Base-by-base conservation (phyloP, 2,797 vertebrate species). In the Heterohyrax brucei region DNA sequence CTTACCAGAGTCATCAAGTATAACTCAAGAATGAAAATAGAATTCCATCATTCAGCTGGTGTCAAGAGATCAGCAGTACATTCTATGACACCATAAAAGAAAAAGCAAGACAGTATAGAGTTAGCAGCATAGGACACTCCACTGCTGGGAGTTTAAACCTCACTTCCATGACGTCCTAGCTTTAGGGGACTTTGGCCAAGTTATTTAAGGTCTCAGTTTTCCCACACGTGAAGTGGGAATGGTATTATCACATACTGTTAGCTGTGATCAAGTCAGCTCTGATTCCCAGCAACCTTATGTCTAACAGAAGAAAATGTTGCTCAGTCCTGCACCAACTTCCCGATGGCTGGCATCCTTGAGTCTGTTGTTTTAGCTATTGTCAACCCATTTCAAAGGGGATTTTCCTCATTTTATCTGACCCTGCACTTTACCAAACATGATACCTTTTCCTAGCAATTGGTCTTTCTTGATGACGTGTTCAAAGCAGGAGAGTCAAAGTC, bases 11-110 rank as follows among this genome's bases (percentile, higher is more conserved):
- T 50, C 89, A 72, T 79, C 88, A 94, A 72, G 12, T 53, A 62
- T 53, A 93, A 93, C 62, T 68, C 0, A 61, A 93, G 93, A 79
- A 85, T 76, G 28, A 90, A 96, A 92, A 73, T 3, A 64, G 33
- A 89, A 89, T 84, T 88, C 5, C 22, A 70, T 93, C 61, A 92
- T 48, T 13, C 28, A 59, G 39, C 44, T 68, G 64, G 39, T 73
- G 64, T 56, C 28, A 93, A 85, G n/a, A 77, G 6, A 68, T n/a
- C 86, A 5, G 78, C 3, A 64, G 7, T 56, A 84, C 4, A 85
- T 85, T 85, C 81, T 56, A 46, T 33, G 30, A 46, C 19, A 70
- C 78, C 21, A 46, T 48, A 53, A 94, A 64, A 30, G 56, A 80
- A 87, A 89, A 9, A 82, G 16, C 77, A 73, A 53, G n/a, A 68